phyloP scores from a whole-genome alignment of 2,888 invertebrate species.

The Phengaris arion region DNA sequence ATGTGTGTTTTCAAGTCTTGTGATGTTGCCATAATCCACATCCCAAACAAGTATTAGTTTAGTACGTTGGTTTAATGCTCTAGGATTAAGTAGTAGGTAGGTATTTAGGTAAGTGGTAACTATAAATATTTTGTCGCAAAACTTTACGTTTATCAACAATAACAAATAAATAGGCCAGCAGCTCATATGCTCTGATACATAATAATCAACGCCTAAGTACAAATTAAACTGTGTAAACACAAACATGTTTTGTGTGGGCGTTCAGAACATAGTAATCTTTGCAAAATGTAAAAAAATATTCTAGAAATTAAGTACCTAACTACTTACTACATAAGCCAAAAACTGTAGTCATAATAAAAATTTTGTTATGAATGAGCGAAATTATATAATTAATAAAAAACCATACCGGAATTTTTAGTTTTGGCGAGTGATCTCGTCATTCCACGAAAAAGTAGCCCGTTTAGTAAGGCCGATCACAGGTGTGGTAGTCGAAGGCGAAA shows the following conservation, averaged over 20 bases:
- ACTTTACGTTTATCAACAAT: neutral
- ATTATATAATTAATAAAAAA: neutral
- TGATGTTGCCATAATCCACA: too few species aligned
- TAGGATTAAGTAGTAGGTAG: too few species aligned
- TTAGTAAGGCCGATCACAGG: constrained; percentile 7
- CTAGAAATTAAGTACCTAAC: neutral
- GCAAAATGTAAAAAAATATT: neutral
- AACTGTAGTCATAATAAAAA: too few species aligned
- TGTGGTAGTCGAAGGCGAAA: neutral
- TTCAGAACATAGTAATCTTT: neutral
- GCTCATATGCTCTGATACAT: neutral
- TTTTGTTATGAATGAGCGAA: too few species aligned
- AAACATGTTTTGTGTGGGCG: neutral
- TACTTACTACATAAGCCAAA: too few species aligned
- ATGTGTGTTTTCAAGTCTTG: too few species aligned
- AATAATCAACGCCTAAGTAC: neutral
- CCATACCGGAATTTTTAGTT: constrained; percentile 4
- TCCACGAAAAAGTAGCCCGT: constrained; percentile 19
- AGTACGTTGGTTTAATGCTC: too few species aligned
- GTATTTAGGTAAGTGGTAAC: too few species aligned
- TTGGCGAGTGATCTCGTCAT: constrained; percentile 9
- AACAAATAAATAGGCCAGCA: constrained; percentile 9
- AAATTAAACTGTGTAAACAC: neutral
- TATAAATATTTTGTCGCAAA: neutral
- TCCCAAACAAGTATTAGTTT: too few species aligned